Evolutionary conservation across 2,797 vertebrate species (phyloP).

Genomic region (Sebastes hubbsi): DNA sequence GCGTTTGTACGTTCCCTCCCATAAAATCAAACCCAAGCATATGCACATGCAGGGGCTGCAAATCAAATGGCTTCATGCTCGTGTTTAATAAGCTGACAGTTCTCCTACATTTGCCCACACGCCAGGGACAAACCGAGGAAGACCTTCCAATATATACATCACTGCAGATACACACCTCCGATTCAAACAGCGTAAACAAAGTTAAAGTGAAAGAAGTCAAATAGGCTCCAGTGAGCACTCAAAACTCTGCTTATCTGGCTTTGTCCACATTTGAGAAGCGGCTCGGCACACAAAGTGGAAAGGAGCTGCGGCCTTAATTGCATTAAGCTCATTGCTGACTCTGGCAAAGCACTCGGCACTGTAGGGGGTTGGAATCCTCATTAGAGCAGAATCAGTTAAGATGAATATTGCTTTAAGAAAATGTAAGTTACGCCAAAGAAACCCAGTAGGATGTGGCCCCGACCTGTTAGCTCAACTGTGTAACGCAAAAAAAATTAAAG

Average conservation of each 20-base stretch:
- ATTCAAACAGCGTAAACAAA: conserved; percentile 11
- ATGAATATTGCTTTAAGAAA: conserved; percentile 66
- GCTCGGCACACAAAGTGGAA: conserved; percentile 41
- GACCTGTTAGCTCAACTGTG: conserved; percentile 15
- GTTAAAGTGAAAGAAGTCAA: conserved; percentile 29
- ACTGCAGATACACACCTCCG: not conserved
- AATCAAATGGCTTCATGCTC: conserved; percentile 20
- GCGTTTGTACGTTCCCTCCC: conserved; percentile 33
- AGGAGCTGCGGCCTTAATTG: conserved; percentile 54
- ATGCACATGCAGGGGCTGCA: conserved; percentile 13
- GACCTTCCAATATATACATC: not conserved
- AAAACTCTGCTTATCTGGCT: conserved; percentile 38
- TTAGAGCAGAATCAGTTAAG: conserved; percentile 63
- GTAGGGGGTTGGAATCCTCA: conserved; percentile 56
- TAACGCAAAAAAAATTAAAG: not conserved
- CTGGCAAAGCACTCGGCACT: conserved; percentile 47
- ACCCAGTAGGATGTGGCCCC: conserved; percentile 18
- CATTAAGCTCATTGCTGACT: conserved; percentile 66
- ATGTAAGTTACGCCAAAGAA: conserved; percentile 43
- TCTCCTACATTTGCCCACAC: not conserved
- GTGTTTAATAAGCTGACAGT: conserved; percentile 22
- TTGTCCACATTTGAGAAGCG: conserved; percentile 48
- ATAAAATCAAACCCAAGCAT: conserved; percentile 34
- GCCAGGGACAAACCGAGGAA: conserved; percentile 3
- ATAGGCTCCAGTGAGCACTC: conserved; percentile 7